Evolutionary conservation across 1,140 invertebrate genomes (phyloP).

Genomic region (Coboldia fuscipes): DNA sequence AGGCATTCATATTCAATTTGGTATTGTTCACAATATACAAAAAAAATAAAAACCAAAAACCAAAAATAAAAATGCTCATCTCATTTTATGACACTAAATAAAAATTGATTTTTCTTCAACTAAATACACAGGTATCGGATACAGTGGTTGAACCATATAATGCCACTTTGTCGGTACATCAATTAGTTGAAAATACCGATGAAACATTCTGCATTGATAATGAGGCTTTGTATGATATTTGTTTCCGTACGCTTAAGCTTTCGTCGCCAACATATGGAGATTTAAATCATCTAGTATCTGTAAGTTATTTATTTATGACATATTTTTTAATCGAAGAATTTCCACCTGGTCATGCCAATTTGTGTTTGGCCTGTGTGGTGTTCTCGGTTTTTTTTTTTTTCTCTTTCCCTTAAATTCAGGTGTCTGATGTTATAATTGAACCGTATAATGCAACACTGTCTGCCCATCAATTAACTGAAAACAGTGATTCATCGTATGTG

Average conservation of each 20-base stretch:
- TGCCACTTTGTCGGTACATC: constrained; percentile 72
- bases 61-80: no score
- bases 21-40: no score
- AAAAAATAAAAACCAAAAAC: no score
- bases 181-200: constrained; percentile 75
- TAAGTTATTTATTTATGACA: constrained; percentile 12
- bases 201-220: constrained; percentile 80
- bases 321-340: not conserved
- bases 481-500: constrained; percentile 47
- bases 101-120: not conserved
- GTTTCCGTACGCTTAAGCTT: constrained; percentile 75
- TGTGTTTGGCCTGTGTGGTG: not conserved
- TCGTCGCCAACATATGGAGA: constrained; percentile 75
- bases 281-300: constrained; percentile 62
- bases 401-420: constrained; percentile 21
- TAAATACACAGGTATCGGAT: constrained; percentile 33
- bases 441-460: constrained; percentile 66
- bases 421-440: constrained; percentile 46
- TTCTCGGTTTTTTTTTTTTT: not conserved
- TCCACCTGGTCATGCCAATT: not conserved
- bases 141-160: constrained; percentile 83
- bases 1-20: no score
- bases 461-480: constrained; percentile 58
- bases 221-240: constrained; percentile 83
- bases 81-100: no score